phyloP scores from a whole-genome alignment of 2,888 invertebrate species.

The Cephus nigrinus region DNA sequence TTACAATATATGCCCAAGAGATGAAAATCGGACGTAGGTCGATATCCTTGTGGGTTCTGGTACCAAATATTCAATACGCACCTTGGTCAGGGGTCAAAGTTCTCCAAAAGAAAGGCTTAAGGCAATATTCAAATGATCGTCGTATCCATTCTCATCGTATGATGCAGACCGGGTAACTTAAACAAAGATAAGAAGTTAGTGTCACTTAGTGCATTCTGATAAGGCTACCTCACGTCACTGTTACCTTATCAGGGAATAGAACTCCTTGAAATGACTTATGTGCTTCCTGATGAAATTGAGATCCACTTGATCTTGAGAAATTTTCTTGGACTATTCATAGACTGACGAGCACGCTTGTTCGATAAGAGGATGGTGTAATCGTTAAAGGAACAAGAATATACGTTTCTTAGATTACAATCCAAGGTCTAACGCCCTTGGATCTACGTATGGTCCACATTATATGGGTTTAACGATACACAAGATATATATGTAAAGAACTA shows the following conservation, averaged over 20 bases:
- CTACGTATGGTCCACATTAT: not conserved
- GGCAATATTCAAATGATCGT: not conserved
- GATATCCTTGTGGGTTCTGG: not conserved
- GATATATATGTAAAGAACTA: not conserved
- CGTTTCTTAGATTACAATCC: not conserved
- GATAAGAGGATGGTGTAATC: not conserved
- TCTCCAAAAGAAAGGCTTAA: not conserved
- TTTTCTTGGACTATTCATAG: not conserved
- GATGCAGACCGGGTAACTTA: not conserved
- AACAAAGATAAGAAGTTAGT: not conserved
- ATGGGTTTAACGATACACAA: not conserved
- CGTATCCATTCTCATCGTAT: not conserved
- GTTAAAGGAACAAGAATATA: not conserved
- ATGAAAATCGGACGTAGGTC: not conserved
- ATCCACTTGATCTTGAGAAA: not conserved
- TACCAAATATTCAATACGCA: not conserved
- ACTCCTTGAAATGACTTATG: not conserved
- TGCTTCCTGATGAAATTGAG: not conserved
- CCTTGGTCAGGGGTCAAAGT: not conserved
- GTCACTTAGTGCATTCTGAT: not conserved
- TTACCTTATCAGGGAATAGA: not conserved
- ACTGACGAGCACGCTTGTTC: not conserved
- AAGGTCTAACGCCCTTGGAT: not conserved
- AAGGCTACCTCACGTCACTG: not conserved
- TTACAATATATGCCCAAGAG: not conserved